phyloP scores from a whole-genome alignment of 2,888 invertebrate genomes.

The Euphydryas editha region DNA sequence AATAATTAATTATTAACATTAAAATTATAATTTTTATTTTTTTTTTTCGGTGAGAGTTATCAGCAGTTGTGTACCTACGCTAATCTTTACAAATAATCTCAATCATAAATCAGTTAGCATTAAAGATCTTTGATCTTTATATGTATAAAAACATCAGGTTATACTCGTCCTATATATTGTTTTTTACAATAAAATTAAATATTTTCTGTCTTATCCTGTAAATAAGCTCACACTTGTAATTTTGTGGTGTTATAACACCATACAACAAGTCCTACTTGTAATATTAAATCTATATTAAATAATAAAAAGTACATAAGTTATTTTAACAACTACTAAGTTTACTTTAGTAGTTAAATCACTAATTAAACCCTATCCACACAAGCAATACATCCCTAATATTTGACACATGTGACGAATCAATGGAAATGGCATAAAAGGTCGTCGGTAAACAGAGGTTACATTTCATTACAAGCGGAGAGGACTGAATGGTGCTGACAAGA shows the following conservation, averaged over 20 bases:
- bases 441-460: conserved; percentile 26
- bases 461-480: conserved; percentile 47
- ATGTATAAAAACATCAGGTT: not conserved
- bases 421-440: conserved; percentile 21
- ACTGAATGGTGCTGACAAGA: conserved; percentile 68
- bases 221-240: too few relatives aligned
- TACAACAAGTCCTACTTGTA: too few relatives aligned
- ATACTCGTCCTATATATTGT: too few relatives aligned
- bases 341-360: not conserved
- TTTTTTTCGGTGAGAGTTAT: not conserved
- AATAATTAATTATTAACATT: too few relatives aligned
- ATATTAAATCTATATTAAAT: too few relatives aligned
- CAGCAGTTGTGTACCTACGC: not conserved
- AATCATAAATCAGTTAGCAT: not conserved
- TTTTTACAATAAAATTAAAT: too few relatives aligned
- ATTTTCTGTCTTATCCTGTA: too few relatives aligned
- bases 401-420: conserved; percentile 20
- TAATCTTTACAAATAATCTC: not conserved
- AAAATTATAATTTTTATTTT: not conserved
- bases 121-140: not conserved
- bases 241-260: too few relatives aligned
- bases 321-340: too few relatives aligned
- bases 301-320: too few relatives aligned
- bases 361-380: not conserved
- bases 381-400: not conserved